Evolutionary conservation across 2,888 invertebrate genomes (phyloP).

Genomic region (Adineta ricciae): DNA sequence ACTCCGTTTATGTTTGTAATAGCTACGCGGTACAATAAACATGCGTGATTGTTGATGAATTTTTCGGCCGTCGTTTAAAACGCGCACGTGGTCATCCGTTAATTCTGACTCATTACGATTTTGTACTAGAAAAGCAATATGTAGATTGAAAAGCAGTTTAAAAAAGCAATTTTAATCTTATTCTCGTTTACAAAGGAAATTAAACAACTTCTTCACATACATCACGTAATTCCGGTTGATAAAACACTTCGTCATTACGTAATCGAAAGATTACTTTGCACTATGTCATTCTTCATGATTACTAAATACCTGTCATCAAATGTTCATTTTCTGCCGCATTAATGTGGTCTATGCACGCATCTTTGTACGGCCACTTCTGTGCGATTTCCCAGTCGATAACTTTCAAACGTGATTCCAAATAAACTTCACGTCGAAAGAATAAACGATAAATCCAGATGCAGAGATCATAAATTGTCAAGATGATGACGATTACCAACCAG

Average conservation of each 20-base stretch:
- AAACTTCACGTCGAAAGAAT: background rate
- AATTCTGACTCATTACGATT: background rate
- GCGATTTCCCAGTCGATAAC: background rate
- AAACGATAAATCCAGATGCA: constrained; percentile 31
- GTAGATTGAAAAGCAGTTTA: no score
- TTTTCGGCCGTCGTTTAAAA: background rate
- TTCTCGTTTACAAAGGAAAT: background rate
- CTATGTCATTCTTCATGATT: no score
- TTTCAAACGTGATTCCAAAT: background rate
- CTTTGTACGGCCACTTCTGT: background rate
- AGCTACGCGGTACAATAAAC: background rate
- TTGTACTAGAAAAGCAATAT: background rate
- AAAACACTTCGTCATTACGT: background rate
- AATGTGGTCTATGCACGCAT: background rate
- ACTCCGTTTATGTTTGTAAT: background rate
- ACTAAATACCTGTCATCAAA: background rate
- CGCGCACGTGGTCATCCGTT: background rate
- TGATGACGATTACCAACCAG: constrained; percentile 27
- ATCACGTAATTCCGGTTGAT: background rate
- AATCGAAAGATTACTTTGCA: no score
- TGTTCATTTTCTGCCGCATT: background rate
- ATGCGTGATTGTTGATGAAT: background rate
- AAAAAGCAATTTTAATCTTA: no score
- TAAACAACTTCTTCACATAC: background rate
- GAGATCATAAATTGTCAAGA: constrained; percentile 25